Evolutionary conservation across 37 sponge, comb jelly and placozoan species (phyloP).

Genomic region (Dysidea cf. avara): DNA sequence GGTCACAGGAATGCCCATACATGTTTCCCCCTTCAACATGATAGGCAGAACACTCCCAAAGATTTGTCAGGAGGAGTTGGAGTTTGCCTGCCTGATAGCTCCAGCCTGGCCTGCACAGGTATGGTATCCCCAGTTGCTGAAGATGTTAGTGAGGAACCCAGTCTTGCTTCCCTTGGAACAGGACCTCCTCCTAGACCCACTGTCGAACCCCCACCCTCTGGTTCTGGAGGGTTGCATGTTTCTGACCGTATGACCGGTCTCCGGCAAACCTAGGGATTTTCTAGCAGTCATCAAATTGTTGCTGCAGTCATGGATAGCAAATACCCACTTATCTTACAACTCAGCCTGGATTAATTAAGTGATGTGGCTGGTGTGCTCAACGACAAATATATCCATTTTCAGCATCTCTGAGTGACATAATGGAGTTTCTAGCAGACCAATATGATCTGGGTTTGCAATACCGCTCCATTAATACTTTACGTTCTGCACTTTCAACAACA

Average conservation of each 20-base stretch:
- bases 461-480: constrained; percentile 9
- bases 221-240: constrained; percentile 15
- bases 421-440: constrained; percentile 28
- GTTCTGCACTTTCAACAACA: constrained; percentile 22
- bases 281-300: no score
- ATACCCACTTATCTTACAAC: constrained; percentile 17
- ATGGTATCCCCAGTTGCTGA: constrained; percentile 30
- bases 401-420: constrained; percentile 22
- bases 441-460: constrained; percentile 1
- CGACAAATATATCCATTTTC: constrained; percentile 30
- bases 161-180: constrained; percentile 4
- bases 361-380: constrained; percentile 18
- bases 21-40: constrained; percentile 33
- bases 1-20: constrained; percentile 1
- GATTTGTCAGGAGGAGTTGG: no score
- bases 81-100: constrained; percentile 4
- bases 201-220: constrained; percentile 18
- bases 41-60: background rate
- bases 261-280: constrained; percentile 35
- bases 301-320: no score
- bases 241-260: constrained; percentile 31
- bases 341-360: constrained; percentile 2
- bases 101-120: constrained; percentile 29
- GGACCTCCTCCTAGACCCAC: constrained; percentile 8
- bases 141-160: constrained; percentile 3